Conservation (phyloP, 2,888 invertebrate species). For the Trichogramma dendrolimi region DNA sequence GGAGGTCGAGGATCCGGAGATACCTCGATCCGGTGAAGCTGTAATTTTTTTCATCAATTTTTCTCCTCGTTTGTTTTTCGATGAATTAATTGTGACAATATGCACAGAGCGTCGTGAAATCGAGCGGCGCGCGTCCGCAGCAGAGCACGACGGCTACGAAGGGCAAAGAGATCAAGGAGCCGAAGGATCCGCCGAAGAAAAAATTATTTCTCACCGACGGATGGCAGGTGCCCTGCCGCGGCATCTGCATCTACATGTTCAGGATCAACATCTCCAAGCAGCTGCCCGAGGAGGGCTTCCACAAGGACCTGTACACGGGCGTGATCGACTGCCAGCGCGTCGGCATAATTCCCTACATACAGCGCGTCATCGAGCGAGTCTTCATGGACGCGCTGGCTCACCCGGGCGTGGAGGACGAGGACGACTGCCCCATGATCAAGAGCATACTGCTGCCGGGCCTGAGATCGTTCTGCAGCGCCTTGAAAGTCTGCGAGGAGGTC, state of each 20-base stretch:
- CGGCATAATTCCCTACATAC: slow-evolving; percentile 80
- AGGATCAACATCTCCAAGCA: slow-evolving; percentile 75
- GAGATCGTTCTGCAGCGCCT: slow-evolving; percentile 83
- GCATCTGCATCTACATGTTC: slow-evolving; percentile 81
- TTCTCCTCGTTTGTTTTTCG: neutral
- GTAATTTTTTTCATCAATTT: slow-evolving; percentile 36
- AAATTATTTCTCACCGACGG: slow-evolving; percentile 82
- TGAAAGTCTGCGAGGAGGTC: slow-evolving; percentile 85
- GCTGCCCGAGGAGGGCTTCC: slow-evolving; percentile 88
- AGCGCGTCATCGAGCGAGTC: slow-evolving; percentile 81
- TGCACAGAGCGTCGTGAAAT: slow-evolving; percentile 34
- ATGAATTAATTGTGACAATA: neutral
- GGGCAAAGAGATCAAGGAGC: slow-evolving; percentile 51
- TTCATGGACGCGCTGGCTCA: slow-evolving; percentile 87
- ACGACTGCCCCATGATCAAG: slow-evolving; percentile 79
- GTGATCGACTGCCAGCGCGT: slow-evolving; percentile 74
- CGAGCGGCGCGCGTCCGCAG: slow-evolving; percentile 34
- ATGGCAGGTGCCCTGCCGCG: slow-evolving; percentile 75
- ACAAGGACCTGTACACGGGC: slow-evolving; percentile 76
- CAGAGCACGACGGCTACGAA: slow-evolving; percentile 43
- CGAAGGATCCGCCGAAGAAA: slow-evolving; percentile 58
- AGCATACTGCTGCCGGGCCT: slow-evolving; percentile 77
- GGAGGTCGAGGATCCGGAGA: slow-evolving; percentile 71
- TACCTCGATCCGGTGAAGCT: slow-evolving; percentile 45
- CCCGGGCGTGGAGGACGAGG: slow-evolving; percentile 75